Conservation (phyloP, 2,113 vertebrate species). For the Siphamia tubifer region DNA sequence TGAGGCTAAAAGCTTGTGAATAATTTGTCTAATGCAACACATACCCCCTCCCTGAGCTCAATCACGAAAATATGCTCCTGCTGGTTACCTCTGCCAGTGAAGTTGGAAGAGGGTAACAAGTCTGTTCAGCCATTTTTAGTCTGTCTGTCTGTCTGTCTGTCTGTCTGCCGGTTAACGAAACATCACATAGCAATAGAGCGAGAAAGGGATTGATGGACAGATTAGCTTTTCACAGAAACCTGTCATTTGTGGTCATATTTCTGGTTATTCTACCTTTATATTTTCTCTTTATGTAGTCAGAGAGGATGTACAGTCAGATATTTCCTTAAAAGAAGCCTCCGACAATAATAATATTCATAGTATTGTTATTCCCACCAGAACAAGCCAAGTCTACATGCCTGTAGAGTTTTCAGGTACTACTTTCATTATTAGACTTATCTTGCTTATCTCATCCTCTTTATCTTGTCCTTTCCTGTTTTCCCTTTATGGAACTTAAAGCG, state of each 20-base stretch:
- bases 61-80: conserved; percentile 44
- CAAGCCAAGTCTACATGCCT: too few species aligned
- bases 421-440: neutral
- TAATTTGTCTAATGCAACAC: conserved; percentile 73
- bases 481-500: neutral
- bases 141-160: neutral
- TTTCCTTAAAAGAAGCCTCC: too few species aligned
- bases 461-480: neutral
- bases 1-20: conserved; percentile 79
- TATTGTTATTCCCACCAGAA: too few species aligned
- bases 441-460: neutral
- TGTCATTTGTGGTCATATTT: neutral
- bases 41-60: conserved; percentile 44
- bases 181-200: neutral
- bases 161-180: neutral
- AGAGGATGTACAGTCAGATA: too few species aligned
- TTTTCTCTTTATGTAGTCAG: too few species aligned
- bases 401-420: neutral
- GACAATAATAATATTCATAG: too few species aligned
- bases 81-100: conserved; percentile 43
- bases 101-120: conserved; percentile 23
- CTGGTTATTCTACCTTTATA: too few species aligned
- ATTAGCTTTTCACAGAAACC: neutral
- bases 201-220: neutral
- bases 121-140: conserved; percentile 9